These are phyloP conservation scores for Heterotis niloticus DNA, from an alignment of 2,113 vertebrate genomes.

Conservation along the genomic window DNA sequence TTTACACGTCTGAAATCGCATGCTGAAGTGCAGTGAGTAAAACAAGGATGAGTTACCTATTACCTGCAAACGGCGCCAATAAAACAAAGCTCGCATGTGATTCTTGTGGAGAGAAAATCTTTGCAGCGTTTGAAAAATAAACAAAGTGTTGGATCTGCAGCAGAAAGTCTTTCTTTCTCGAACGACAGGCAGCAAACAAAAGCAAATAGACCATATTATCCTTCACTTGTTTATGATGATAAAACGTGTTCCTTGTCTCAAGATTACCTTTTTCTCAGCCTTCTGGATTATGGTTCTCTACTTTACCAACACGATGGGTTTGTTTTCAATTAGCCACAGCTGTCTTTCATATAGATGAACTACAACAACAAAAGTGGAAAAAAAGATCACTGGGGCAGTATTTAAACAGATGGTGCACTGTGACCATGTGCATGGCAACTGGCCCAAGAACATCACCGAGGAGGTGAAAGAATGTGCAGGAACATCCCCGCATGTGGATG, in stretches of 20 bases:
- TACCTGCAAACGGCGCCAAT: conserved; percentile 49
- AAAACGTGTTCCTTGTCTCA: conserved; percentile 38
- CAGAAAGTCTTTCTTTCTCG: conserved; percentile 26
- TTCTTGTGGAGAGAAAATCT: conserved; percentile 47
- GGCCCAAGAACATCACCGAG: conserved; percentile 24
- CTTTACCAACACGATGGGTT: conserved; percentile 41
- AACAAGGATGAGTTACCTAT: conserved; percentile 30
- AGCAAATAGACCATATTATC: conserved; percentile 46
- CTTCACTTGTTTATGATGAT: conserved; percentile 37
- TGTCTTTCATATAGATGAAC: conserved; percentile 45
- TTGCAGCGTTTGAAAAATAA: conserved; percentile 56
- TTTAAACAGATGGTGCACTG: conserved; percentile 60
- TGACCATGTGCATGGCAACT: conserved; percentile 35
- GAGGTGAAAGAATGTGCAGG: conserved; percentile 23
- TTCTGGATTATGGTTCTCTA: conserved; percentile 37
- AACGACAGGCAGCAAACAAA: conserved; percentile 33
- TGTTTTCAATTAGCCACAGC: conserved; percentile 55
- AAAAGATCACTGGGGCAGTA: conserved; percentile 36
- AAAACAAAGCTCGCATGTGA: conserved; percentile 45
- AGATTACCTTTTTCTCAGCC: conserved; percentile 38
- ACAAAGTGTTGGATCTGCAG: conserved; percentile 37
- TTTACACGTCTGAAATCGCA: too few species aligned
- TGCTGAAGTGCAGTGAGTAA: conserved; percentile 16
- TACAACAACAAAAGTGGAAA: conserved; percentile 41
- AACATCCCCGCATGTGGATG: neutral